Evolutionary conservation across 2,888 invertebrate genomes (phyloP).

Genomic region (Cybosia mesomella): DNA sequence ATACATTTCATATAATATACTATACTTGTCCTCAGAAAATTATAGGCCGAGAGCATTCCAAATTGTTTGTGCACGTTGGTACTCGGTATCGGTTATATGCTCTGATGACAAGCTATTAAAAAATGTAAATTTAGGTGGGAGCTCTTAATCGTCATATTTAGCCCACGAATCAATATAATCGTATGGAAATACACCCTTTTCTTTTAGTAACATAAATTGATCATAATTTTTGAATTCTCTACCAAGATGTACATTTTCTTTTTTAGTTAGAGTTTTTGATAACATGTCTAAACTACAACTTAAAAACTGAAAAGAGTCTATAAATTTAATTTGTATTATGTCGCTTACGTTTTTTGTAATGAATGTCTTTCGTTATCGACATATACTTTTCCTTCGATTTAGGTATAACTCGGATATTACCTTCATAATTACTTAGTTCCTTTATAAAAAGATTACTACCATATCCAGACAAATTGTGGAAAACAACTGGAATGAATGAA

Average conservation of each 20-base stretch:
- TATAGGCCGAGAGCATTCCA: slow-evolving; percentile 30
- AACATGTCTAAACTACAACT: slow-evolving; percentile 7
- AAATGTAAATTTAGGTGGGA: not conserved
- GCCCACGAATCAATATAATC: not conserved
- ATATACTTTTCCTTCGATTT: slow-evolving; percentile 42
- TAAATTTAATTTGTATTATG: not conserved
- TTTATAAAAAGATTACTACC: not conserved
- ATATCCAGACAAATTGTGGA: slow-evolving; percentile 27
- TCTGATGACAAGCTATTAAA: not conserved
- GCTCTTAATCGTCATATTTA: not conserved
- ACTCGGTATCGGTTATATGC: not conserved
- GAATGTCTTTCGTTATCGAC: not conserved
- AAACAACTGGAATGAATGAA: slow-evolving; percentile 44
- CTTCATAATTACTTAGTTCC: slow-evolving; percentile 29
- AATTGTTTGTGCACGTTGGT: not conserved
- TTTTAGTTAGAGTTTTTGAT: slow-evolving; percentile 1
- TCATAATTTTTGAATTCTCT: not conserved
- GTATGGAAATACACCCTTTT: not conserved
- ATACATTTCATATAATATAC: slow-evolving; percentile 44
- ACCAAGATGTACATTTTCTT: not conserved
- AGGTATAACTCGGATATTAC: slow-evolving; percentile 36
- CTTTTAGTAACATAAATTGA: not conserved
- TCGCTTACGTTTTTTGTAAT: too few relatives aligned
- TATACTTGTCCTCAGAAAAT: slow-evolving; percentile 34
- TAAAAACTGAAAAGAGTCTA: not conserved